These are phyloP conservation scores for Chaenocephalus aceratus DNA, from an alignment of 2,113 vertebrate species.

Conservation along the genomic window DNA sequence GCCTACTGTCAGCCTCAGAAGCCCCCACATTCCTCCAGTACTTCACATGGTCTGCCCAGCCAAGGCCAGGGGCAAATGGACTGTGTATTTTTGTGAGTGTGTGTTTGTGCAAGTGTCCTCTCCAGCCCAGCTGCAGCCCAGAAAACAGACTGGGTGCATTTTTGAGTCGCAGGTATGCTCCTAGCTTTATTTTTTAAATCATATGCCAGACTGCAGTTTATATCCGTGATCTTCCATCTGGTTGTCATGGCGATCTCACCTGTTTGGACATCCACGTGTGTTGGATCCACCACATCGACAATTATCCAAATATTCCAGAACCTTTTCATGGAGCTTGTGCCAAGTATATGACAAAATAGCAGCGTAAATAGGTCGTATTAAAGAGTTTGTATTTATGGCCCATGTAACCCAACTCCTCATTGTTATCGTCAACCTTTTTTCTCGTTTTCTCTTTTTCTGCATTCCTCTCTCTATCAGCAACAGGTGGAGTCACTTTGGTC, in stretches of 20 bases:
- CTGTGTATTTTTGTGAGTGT: background rate
- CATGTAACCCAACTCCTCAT: background rate
- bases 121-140: constrained; percentile 54
- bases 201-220: constrained; percentile 6
- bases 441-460: constrained; percentile 33
- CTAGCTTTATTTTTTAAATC: constrained; percentile 46
- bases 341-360: too few species aligned
- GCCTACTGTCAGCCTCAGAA: constrained; percentile 38
- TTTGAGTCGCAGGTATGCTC: constrained; percentile 38
- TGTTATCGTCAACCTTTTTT: background rate
- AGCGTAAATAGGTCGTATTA: background rate
- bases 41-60: constrained; percentile 40
- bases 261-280: background rate
- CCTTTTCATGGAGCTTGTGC: background rate
- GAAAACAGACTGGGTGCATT: constrained; percentile 24
- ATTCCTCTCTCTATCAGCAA: constrained; percentile 59
- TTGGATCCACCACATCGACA: background rate
- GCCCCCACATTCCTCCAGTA: constrained; percentile 61
- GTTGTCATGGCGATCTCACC: background rate
- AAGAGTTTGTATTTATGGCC: background rate
- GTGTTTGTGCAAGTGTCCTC: background rate
- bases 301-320: background rate
- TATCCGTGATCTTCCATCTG: background rate
- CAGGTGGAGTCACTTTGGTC: constrained; percentile 61
- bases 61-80: constrained; percentile 36